Evolutionary conservation across 2,888 invertebrate species (phyloP), one percentile per base, ranked within the genome.

Genomic region (Drosophila cognata): DNA sequence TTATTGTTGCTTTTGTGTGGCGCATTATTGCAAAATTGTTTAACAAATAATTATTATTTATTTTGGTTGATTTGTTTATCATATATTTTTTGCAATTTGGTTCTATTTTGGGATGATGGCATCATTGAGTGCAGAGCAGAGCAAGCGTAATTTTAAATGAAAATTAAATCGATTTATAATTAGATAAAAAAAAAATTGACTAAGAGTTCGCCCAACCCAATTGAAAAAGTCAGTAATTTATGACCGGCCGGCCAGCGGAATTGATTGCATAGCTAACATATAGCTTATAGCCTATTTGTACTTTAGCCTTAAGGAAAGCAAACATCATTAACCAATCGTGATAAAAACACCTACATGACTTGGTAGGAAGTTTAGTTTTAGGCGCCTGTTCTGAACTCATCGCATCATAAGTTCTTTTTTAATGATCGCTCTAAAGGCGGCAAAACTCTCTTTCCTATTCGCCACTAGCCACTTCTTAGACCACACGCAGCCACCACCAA

Each of bases 91-190:
- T 63, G 57, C 43, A 58, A 51, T 71, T 61, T 50, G 60, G 46
- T 71, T 68, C 25, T 46, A 55, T 53, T 67, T 56, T 90, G 92
- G 92, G 92, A 92, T 92, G 92, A 93, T 92, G 92, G 91, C 91
- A 92, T 92, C 91, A 92, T 92, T 91, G 84, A 81, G 75, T 81
- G 80, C 78, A 79, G 84, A 90, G 84, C 87, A 76, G 79, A 71
- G 62, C 74, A 77, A 76, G 69, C 70, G 73, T 70, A 71, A 73
- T 58, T 46, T 65, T 64, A 56, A 74, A 74, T 55, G 50, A 51
- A 62, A 36, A n/a, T 11, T 41, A 52, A 35, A 58, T 57, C 29
- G 41, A 56, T 69, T 52, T 57, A 68, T 46, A 43, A 53, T 56
- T 62, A 69, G 58, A 43, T 13, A 59, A 58, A 31, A 57, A 25